Evolutionary conservation across 2,797 vertebrate genomes (phyloP), one percentile per base, ranked within the genome.

Genomic region (Mus minutoides): DNA sequence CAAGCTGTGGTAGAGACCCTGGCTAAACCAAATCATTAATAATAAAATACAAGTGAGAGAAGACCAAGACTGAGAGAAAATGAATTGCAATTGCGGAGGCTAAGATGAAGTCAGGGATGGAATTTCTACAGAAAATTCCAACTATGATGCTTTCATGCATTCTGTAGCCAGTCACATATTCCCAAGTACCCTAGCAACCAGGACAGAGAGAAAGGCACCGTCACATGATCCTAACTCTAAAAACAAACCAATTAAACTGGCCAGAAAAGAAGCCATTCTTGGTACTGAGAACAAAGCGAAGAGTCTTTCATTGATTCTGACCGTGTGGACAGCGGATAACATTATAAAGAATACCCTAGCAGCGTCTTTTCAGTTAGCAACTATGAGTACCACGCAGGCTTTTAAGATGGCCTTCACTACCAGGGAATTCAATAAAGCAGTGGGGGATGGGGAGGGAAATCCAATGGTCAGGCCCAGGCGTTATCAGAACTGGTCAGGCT

Each of bases 281-380:
- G 10, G 60, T 60, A 80, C 67, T 22, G 34, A 96, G 69, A 82
- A 94, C 85, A 95, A 60, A 77, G n/a, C 88, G 76, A 87, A 71
- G 31, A 56, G 22, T 40, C 77, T 89, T 88, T 37, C 67, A 58
- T 34, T 75, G 37, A 62, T 54, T 43, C 37, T 43, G 77, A 80
- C 22, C 54, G n/a, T n/a, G 49, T 76, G 40, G 29, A 75, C 37
- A 78, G 2, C 3, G 9, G 54, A 22, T 34, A 87, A 14, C 4
- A 12, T 69, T 62, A 88, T 37, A 73, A 91, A 88, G 37, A 94
- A 76, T 40, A 46, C 13, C 3, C 58, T 76, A 26, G 26, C 8
- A 91, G 7, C 31, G 19, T 73, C 69, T 85, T 92, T 91, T 54
- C 37, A 54, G 60, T 54, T 75, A 90, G 77, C 40, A 79, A 11